Conservation (phyloP, 2,113 vertebrate genomes). For the Xyliphius kryptos region DNA sequence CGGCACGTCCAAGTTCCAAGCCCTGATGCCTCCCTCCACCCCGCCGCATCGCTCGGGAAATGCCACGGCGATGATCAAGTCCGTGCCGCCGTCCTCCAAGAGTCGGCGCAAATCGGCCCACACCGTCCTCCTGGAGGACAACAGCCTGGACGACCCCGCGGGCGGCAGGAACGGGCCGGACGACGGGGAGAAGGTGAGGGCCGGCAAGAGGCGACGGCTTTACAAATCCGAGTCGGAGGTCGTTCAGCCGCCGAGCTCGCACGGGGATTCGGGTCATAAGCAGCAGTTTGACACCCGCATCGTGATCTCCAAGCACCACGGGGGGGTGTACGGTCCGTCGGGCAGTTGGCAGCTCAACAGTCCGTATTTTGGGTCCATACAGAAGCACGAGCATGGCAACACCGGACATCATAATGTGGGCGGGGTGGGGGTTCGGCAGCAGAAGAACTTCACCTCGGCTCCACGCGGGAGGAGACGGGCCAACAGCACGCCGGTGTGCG, state of each 20-base stretch:
- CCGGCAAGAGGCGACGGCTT: constrained; percentile 60
- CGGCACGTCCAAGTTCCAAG: constrained; percentile 39
- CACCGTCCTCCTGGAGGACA: constrained; percentile 78
- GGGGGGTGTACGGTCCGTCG: constrained; percentile 55
- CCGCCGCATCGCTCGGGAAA: constrained; percentile 40
- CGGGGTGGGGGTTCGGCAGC: constrained; percentile 47
- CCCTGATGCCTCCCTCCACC: constrained; percentile 51
- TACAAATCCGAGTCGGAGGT: constrained; percentile 65
- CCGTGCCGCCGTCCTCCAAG: constrained; percentile 53
- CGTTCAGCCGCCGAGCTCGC: constrained; percentile 41
- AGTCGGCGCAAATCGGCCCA: constrained; percentile 75
- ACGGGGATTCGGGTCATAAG: constrained; percentile 38
- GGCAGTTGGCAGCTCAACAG: constrained; percentile 50
- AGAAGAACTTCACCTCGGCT: constrained; percentile 40
- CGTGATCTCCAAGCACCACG: constrained; percentile 48
- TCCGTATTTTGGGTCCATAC: constrained; percentile 39
- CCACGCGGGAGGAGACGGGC: constrained; percentile 54
- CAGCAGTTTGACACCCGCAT: constrained; percentile 52
- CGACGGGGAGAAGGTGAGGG: constrained; percentile 41
- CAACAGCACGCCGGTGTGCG: constrained; percentile 54
- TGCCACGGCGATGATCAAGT: constrained; percentile 18
- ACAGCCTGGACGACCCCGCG: constrained; percentile 61
- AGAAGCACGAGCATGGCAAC: constrained; percentile 35
- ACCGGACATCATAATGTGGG: constrained; percentile 37
- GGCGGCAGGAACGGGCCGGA: constrained; percentile 45